Conservation (phyloP, 2,888 invertebrate genomes). For the Criorhina ranunculi region DNA sequence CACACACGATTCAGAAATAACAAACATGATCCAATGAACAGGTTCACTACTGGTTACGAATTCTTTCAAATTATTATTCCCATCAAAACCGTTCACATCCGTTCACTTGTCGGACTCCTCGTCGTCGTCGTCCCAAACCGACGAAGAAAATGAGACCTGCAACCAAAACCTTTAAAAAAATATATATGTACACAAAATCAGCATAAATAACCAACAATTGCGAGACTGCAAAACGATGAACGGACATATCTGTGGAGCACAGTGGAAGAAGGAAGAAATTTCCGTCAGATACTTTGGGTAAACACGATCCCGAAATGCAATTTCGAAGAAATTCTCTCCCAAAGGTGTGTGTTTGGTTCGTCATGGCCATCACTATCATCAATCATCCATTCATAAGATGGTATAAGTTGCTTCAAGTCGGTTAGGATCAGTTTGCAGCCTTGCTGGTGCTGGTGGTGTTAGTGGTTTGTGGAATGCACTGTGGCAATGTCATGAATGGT, state of each 20-base stretch:
- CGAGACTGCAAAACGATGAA: neutral
- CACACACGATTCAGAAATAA: conserved; percentile 46
- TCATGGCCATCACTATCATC: conserved; percentile 37
- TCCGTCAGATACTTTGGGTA: conserved; percentile 10
- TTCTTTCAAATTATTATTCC: conserved; percentile 64
- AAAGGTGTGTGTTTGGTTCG: conserved; percentile 38
- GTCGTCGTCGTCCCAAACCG: conserved; percentile 7
- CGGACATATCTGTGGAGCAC: conserved; percentile 9
- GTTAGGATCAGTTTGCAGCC: neutral
- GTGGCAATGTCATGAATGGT: conserved; percentile 25
- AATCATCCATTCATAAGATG: conserved; percentile 48
- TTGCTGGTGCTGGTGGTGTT: conserved; percentile 13
- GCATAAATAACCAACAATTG: conserved; percentile 48
- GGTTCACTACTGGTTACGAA: conserved; percentile 54
- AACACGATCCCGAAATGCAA: conserved; percentile 45
- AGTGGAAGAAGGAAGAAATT: conserved; percentile 29
- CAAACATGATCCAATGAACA: conserved; percentile 64
- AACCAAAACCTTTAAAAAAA: conserved; percentile 20
- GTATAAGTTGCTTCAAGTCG: conserved; percentile 6
- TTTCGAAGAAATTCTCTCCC: conserved; percentile 43
- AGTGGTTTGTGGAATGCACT: conserved; percentile 2
- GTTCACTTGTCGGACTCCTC: conserved; percentile 43
- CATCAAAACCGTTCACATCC: conserved; percentile 57
- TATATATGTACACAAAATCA: conserved; percentile 4
- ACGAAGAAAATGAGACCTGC: conserved; percentile 28